Percentiles rank a stretch among this genome's conserved stretches.
Conservation (phyloP, 1,140 invertebrate genomes). For the Oryctes rhinoceros region DNA sequence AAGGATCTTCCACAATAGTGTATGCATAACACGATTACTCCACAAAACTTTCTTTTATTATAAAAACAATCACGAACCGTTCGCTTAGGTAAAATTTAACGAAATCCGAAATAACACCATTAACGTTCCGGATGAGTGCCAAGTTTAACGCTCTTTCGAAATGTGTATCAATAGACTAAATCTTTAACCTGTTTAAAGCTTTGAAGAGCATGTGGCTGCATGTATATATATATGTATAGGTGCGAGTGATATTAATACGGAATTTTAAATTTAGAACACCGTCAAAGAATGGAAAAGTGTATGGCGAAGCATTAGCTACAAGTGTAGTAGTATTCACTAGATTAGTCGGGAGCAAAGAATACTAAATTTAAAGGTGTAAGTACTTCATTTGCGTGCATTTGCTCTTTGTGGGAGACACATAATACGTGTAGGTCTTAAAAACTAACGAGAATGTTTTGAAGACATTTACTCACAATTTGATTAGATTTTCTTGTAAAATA, state of each 20-base stretch:
- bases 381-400: too few relatives aligned
- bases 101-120: background rate
- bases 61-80: background rate
- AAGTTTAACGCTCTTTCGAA: constrained; percentile 29
- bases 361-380: too few relatives aligned
- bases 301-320: background rate
- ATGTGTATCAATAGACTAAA: constrained; percentile 30
- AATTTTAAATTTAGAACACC: constrained; percentile 27
- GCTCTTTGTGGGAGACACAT: too few relatives aligned
- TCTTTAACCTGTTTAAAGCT: constrained; percentile 25
- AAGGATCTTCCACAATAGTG: background rate
- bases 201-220: constrained; percentile 31
- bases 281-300: constrained; percentile 10
- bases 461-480: too few relatives aligned
- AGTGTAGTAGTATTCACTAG: too few relatives aligned
- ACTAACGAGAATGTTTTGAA: too few relatives aligned
- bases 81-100: background rate
- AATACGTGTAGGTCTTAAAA: too few relatives aligned
- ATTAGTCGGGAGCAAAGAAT: too few relatives aligned
- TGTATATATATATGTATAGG: constrained; percentile 21
- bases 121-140: background rate
- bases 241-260: constrained; percentile 28
- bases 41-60: background rate
- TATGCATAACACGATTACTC: constrained; percentile 2
- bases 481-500: too few relatives aligned